Evolutionary conservation across 1,140 invertebrate genomes (phyloP), one percentile per base, ranked within the genome.

Genomic region (Neotoxoptera formosana): DNA sequence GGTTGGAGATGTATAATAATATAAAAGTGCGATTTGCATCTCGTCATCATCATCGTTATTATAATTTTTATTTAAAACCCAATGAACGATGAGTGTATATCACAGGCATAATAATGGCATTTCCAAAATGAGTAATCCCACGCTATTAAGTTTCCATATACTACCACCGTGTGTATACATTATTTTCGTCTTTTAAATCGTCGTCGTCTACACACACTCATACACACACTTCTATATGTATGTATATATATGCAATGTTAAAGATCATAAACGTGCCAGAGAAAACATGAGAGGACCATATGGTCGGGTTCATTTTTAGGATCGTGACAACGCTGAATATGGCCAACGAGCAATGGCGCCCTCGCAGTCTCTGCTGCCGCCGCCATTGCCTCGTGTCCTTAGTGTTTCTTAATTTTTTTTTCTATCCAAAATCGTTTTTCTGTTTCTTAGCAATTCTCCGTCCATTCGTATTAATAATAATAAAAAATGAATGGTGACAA

Each of bases 201-300:
- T 84, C 34, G 81, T 93, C 53, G 14, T 60, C 7, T 25, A 67
- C 53, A 60, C 56, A 34, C 86, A 56, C 34, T 56, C 34, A 51
- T 30, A 87, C 7, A 51, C 51, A 67, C 48, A 89, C 21, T 45
- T 30, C 21, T 47, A 34, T 45, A 83, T 2, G 25, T 25, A 23
- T 87, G 48, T 48, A 48, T 48, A 89, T 88, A 88, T 51, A 25
- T 56, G 91, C 51, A 93, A 86, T 93, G 91, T 93, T 93, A 93
- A 93, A 93, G 91, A 93, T 92, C 90, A 92, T 92, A 92, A 92
- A 93, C 91, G 91, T 93, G 91, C 91, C 91, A 93, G 91, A 93
- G 91, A 93, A 93, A 93, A 93, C 91, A 84, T 36, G 90, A 91
- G 60, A 91, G 90, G 91, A 93, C 91, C 91, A 93, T 93, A 93